Conservation (phyloP, 2,888 invertebrate species). For the Eledona agricola region DNA sequence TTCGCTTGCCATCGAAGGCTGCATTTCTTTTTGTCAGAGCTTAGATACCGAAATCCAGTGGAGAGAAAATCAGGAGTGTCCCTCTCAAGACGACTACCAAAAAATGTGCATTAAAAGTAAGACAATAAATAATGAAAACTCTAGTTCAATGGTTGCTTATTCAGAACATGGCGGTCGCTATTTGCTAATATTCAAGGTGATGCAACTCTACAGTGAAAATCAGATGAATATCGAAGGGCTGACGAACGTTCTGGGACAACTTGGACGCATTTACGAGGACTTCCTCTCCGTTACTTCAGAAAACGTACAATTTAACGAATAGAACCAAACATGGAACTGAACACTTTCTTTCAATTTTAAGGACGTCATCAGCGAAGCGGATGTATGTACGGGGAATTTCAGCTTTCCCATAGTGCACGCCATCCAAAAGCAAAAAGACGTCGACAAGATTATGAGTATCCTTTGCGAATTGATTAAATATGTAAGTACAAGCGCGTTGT, state of each 20-base stretch:
- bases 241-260: background rate
- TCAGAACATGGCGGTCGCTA: background rate
- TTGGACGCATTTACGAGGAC: background rate
- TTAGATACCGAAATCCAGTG: background rate
- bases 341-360: too few relatives aligned
- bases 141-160: too few relatives aligned
- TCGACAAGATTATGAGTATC: background rate
- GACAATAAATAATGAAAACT: too few relatives aligned
- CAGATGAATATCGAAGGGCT: background rate
- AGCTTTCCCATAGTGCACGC: constrained; percentile 3
- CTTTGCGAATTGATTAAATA: too few relatives aligned
- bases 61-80: background rate
- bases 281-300: too few relatives aligned
- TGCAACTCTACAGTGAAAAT: background rate
- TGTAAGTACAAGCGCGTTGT: too few relatives aligned
- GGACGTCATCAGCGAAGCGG: background rate
- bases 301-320: too few relatives aligned
- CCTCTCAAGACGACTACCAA: background rate
- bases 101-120: background rate
- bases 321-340: too few relatives aligned
- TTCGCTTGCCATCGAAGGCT: too few relatives aligned
- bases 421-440: too few relatives aligned
- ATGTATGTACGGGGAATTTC: background rate
- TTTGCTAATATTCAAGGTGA: background rate
- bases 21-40: too few relatives aligned